Evolutionary conservation across 2,888 invertebrate genomes (phyloP), one percentile per base, ranked within the genome.

Genomic region (Drosophila maculinotata): DNA sequence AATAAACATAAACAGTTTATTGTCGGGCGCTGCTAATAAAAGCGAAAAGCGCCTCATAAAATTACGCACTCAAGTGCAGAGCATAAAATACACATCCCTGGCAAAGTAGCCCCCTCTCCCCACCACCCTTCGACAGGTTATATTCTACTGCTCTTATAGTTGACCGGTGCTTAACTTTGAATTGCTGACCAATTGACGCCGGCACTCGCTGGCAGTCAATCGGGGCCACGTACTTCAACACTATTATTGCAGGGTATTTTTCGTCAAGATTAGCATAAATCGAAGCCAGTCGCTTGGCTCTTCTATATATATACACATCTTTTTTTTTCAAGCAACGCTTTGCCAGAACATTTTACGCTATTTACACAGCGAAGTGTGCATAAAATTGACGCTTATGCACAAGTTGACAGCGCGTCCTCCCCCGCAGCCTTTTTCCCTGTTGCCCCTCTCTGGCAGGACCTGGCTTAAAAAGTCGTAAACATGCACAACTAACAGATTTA

Each of bases 1-100:
- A 87, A 88, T 84, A 89, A 87, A 89, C 88, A 89, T 86, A 87
- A 84, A 86, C 86, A 79, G 75, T 88, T 89, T 89, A 89, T 80
- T 88, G 88, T 76, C 84, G 76, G 72, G 70, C 64, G 69, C 74
- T 78, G 66, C 78, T 70, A 83, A 84, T 84, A 84, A 84, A 84
- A 85, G 73, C 69, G 74, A 77, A 83, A 84, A 78, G 76, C 80
- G 80, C 53, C 76, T 66, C 83, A 74, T 85, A 84, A 83, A 83
- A 83, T 83, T 78, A 80, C 80, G 83, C 82, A 85, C 82, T 84
- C 86, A 84, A 84, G 86, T 85, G 86, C 83, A 74, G 68, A 52
- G 72, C 86, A 86, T 83, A 84, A 84, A 84, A 84, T 77, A 79
- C 75, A 72, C 73, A 73, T 73, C 53, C 71, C 53, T n/a, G 44